Evolutionary conservation across 2,113 vertebrate genomes (phyloP).

Genomic region (Amazona guildingii): DNA sequence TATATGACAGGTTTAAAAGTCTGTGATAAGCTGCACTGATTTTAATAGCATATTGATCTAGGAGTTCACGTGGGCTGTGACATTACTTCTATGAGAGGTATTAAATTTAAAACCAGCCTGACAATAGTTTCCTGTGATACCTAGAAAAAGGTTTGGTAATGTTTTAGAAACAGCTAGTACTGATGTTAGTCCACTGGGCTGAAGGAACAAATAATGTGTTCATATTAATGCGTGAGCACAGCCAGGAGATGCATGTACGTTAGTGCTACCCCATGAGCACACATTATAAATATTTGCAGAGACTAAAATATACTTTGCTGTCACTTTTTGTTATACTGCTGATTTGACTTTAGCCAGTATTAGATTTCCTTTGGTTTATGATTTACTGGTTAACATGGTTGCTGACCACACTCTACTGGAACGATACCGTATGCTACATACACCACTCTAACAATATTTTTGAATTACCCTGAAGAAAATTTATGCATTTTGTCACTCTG

Average conservation of each 20-base stretch:
- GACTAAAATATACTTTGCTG: slow-evolving; percentile 42
- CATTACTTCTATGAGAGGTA: slow-evolving; percentile 24
- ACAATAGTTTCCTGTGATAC: not conserved
- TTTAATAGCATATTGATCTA: slow-evolving; percentile 49
- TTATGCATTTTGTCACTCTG: not conserved
- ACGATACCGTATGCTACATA: not conserved
- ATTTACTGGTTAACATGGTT: slow-evolving; percentile 14
- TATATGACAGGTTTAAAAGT: slow-evolving; percentile 3
- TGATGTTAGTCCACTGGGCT: slow-evolving; percentile 10
- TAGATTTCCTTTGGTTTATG: not conserved
- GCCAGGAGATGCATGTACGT: not conserved
- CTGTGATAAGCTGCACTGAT: slow-evolving; percentile 5
- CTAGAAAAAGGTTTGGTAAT: not conserved
- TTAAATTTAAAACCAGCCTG: not conserved
- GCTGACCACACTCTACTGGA: not conserved
- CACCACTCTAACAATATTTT: slow-evolving; percentile 6
- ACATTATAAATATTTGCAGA: slow-evolving; percentile 52
- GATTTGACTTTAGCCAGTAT: slow-evolving; percentile 44
- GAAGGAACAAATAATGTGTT: slow-evolving; percentile 39
- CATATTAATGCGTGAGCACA: slow-evolving; percentile 41
- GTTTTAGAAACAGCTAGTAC: slow-evolving; percentile 30
- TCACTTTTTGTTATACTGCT: slow-evolving; percentile 9
- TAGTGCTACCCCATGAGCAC: not conserved
- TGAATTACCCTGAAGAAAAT: not conserved
- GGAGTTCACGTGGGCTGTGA: not conserved